A percentile compares a stretch with the other conserved stretches of the same genome.
These are phyloP conservation scores for Apaloderma vittatum DNA, from an alignment of 2,113 vertebrate species.

Conservation along the genomic window DNA sequence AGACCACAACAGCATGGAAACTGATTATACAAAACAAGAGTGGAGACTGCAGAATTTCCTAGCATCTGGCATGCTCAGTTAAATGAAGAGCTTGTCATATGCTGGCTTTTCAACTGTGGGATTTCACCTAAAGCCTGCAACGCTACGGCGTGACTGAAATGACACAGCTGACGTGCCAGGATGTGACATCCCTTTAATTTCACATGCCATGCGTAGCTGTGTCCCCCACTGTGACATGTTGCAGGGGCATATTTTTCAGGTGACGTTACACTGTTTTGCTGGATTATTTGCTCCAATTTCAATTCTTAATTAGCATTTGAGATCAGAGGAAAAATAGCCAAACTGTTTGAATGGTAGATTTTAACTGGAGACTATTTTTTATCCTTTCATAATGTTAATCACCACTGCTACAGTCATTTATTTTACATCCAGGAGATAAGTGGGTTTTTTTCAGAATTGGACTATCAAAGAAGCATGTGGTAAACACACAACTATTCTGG, in stretches of 20 bases:
- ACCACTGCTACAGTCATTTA: neutral
- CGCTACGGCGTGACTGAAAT: neutral
- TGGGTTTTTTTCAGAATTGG: neutral
- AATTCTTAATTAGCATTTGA: slow-evolving; percentile 33
- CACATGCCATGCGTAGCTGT: neutral
- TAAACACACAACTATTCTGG: neutral
- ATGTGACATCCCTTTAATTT: neutral
- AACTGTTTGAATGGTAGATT: neutral
- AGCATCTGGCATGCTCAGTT: slow-evolving; percentile 46
- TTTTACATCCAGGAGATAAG: neutral
- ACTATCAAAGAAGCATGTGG: neutral
- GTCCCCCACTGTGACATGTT: neutral
- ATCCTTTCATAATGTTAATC: neutral
- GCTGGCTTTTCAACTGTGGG: slow-evolving; percentile 31
- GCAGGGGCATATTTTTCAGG: neutral
- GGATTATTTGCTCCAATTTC: neutral
- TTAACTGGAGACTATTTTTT: neutral
- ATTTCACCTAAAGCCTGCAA: neutral
- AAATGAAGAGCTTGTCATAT: slow-evolving; percentile 32
- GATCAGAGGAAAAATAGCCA: neutral
- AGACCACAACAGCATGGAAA: neutral
- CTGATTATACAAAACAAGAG: slow-evolving; percentile 21
- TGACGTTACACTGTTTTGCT: neutral
- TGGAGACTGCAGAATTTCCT: slow-evolving; percentile 28
- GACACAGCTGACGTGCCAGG: neutral